Evolutionary conservation across 2,888 invertebrate genomes (phyloP).

Genomic region (Himalopsyche kuldschensis): DNA sequence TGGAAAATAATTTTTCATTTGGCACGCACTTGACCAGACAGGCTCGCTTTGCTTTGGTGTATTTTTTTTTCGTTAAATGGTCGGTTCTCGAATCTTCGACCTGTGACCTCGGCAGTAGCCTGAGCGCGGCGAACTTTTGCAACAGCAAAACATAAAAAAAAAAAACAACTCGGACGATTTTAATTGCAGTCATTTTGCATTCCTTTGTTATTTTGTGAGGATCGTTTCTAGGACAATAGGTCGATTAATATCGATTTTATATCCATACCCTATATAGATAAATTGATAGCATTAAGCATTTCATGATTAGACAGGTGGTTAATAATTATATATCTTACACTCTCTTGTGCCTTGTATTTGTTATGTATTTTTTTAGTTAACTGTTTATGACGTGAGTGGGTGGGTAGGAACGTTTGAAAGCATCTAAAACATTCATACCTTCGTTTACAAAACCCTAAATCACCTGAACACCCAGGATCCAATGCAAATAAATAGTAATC

Average conservation of each 20-base stretch:
- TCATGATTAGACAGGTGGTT: no score
- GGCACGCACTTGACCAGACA: neutral
- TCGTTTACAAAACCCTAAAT: no score
- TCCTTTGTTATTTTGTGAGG: neutral
- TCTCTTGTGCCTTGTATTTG: no score
- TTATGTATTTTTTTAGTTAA: no score
- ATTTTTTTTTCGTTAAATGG: slow-evolving; percentile 1
- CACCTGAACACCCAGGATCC: no score
- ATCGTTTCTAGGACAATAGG: neutral
- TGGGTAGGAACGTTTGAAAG: no score
- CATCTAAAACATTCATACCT: no score
- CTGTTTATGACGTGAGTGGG: no score
- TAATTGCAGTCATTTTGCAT: slow-evolving; percentile 1
- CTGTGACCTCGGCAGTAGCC: neutral
- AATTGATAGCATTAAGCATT: no score
- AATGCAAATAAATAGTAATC: no score
- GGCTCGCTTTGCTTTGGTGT: neutral
- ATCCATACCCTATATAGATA: neutral
- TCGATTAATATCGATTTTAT: neutral
- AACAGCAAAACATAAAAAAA: neutral
- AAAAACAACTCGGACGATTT: neutral
- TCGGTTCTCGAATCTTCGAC: neutral
- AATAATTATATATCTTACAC: no score
- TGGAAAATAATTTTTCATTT: neutral
- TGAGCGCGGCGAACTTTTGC: neutral